Conservation (phyloP, 1,140 invertebrate genomes). For the Steinernema feltiae region DNA sequence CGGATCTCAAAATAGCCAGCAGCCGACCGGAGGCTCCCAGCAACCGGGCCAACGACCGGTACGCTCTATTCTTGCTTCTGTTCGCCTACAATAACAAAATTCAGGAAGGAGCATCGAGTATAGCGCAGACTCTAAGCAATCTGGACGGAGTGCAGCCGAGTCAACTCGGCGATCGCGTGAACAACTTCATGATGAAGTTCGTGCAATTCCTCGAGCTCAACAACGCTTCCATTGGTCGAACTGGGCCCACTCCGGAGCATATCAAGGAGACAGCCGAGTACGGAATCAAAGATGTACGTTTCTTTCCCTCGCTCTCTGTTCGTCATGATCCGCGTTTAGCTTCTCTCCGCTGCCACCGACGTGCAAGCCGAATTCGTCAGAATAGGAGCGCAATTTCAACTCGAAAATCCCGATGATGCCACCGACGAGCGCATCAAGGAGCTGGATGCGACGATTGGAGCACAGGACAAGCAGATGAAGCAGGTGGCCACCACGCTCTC, state of each 20-base stretch:
- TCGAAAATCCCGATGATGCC: neutral
- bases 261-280: neutral
- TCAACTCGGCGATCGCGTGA: neutral
- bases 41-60: no score
- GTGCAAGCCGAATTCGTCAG: neutral
- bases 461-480: slow-evolving; percentile 23
- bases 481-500: neutral
- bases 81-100: no score
- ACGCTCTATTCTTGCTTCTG: no score
- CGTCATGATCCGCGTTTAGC: neutral
- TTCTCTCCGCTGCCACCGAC: neutral
- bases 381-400: neutral
- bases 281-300: neutral
- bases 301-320: neutral
- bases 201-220: neutral
- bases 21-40: no score
- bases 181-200: neutral
- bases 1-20: no score
- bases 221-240: neutral
- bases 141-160: neutral
- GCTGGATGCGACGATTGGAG: slow-evolving; percentile 17
- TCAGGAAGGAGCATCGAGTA: neutral
- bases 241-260: neutral
- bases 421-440: neutral
- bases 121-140: neutral